Percentiles rank a stretch among this genome's conserved stretches.
phyloP scores from a whole-genome alignment of 2,797 vertebrate species.

The Acrocephalus scirpaceus region DNA sequence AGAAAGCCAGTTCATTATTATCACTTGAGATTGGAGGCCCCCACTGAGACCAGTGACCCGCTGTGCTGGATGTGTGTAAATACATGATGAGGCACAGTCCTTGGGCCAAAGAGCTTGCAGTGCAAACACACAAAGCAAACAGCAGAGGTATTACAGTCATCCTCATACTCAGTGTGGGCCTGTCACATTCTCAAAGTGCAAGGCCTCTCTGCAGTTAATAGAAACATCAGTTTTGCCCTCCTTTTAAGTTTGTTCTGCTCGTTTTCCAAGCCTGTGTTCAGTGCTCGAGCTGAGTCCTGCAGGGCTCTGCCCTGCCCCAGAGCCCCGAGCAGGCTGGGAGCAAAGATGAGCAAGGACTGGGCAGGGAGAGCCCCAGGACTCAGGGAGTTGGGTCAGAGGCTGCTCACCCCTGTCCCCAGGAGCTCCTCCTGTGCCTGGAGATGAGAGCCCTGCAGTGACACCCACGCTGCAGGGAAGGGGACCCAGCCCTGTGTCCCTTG shows the following conservation, averaged over 20 bases:
- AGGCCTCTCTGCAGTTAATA: background rate
- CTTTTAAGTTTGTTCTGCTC: background rate
- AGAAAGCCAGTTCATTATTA: slow-evolving; percentile 52
- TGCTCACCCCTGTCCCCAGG: background rate
- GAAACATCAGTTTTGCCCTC: background rate
- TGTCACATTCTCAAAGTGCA: background rate
- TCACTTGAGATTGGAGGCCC: slow-evolving; percentile 34
- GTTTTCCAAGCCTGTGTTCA: background rate
- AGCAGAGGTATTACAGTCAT: slow-evolving; percentile 7
- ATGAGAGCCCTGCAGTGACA: background rate
- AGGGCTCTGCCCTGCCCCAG: background rate
- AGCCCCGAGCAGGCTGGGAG: background rate
- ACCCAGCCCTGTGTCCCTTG: background rate
- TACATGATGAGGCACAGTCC: slow-evolving; percentile 25
- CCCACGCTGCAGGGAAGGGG: background rate
- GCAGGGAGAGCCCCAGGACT: background rate
- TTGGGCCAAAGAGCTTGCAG: slow-evolving; percentile 45
- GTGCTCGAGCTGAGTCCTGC: background rate
- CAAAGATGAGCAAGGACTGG: background rate
- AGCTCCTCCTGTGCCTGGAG: background rate
- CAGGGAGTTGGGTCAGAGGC: background rate
- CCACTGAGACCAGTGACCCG: slow-evolving; percentile 2
- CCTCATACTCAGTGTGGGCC: background rate
- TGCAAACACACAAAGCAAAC: slow-evolving; percentile 57
- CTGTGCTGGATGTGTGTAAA: slow-evolving; percentile 53